Evolutionary conservation across 2,113 vertebrate genomes (phyloP), one percentile per base, ranked within the genome.

Genomic region (Seriola dumerili): DNA sequence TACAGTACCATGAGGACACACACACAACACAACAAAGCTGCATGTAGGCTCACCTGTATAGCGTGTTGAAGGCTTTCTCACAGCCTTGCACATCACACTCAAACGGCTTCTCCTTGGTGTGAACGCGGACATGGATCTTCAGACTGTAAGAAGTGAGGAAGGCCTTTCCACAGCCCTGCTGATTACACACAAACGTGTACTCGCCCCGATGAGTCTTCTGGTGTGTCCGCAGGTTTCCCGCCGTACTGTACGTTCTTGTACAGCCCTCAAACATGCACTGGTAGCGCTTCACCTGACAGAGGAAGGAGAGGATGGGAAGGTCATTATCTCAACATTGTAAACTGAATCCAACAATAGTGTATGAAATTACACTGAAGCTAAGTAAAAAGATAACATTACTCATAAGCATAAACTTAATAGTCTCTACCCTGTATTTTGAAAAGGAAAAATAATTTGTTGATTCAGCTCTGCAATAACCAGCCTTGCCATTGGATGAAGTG

Each of bases 131-230:
- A 0, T 99, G 98, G 93, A 99, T 99, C 93, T 98, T 99, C 90
- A 99, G 97, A 93, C 98, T 99, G 94, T 99, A 99, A 8, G 98
- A 99, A 50, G 98, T 99, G 85, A 99, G 97, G 88, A 99, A 99
- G 93, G 98, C 98, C 89, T 99, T 99, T 84, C 98, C 98, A 34
- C 98, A 99, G 88, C 98, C 98, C 89, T 97, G 96, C 55, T 99
- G 98, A 84, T 99, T 99, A 90, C 98, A 99, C 82, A 99, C 98
- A 4, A 99, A 99, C 0, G 98, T 99, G 89, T 99, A 99, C 78
- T 99, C 98, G 23, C 98, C 98, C 2, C 98, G 95, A 75, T 99
- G 98, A 0, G 98, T 99, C 91, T 99, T 99, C 91, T 99, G 98
- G 91, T 99, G 98, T 3, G 98, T 99, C 72, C 98, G 97, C 86